Evolutionary conservation across 2,113 vertebrate genomes (phyloP).

Genomic region (Pituophis catenifer): DNA sequence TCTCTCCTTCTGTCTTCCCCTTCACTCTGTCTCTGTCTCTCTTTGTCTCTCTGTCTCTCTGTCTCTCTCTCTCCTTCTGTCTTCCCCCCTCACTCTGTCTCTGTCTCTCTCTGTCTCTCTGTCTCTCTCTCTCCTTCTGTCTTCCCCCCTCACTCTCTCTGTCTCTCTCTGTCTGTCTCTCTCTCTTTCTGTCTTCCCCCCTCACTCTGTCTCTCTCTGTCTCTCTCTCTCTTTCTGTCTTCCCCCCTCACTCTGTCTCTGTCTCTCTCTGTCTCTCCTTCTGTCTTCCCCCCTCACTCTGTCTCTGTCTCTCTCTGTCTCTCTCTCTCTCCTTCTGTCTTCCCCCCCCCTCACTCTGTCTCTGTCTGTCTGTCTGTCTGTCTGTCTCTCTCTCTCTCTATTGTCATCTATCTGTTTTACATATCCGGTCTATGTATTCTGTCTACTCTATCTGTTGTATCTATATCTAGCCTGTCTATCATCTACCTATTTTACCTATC

Average conservation of each 20-base stretch:
- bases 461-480: no score
- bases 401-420: not conserved
- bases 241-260: no score
- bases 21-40: no score
- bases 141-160: no score
- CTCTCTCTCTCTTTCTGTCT: no score
- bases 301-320: not conserved
- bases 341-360: not conserved
- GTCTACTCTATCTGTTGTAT: not conserved
- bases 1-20: no score
- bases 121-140: not conserved
- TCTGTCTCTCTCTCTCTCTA: no score
- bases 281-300: not conserved
- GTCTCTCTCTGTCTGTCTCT: not conserved
- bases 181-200: not conserved
- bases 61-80: not conserved
- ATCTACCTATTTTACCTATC: no score
- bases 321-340: no score
- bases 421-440: not conserved
- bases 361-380: not conserved
- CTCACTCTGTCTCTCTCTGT: no score
- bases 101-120: no score
- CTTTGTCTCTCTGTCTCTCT: no score
- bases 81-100: not conserved
- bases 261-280: not conserved